Evolutionary conservation across 2,888 invertebrate genomes (phyloP), one percentile per base, ranked within the genome.

Genomic region (Cenopis cana): DNA sequence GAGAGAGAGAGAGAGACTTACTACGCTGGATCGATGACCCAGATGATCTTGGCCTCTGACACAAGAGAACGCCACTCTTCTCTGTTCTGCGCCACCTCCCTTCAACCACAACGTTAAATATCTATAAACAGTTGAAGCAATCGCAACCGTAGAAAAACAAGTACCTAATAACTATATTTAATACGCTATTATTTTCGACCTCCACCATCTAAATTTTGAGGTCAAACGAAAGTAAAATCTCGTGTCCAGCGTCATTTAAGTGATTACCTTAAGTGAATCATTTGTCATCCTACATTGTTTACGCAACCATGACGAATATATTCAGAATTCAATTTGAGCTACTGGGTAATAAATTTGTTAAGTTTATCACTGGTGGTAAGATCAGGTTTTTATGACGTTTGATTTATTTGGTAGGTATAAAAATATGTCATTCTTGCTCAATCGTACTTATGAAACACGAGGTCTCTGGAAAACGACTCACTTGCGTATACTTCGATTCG

Each of bases 271-370:
- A 71, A 67, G 61, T 67, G 71, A 67, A 61, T 61, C 67, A 71
- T 71, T 71, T 71, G 67, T 71, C 71, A 70, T 70, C 70, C 52
- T 11, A 59, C 54, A 66, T 66, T 70, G 70, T 65, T 69, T 70
- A 55, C 65, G 70, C 17, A 70, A 70, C 41, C 24, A 33, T 62
- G 69, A 62, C 64, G 59, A 59, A 52, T 66, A 33, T 65, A 60
- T 59, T 60, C 59, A 12, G 65, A 55, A 66, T 36, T 56, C 46
- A 50, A 67, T 57, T 57, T 54, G 20, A 59, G 70, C 70, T 55
- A 60, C 70, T 70, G 59, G 65, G 41, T 59, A 66, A 70, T 66
- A 20, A 59, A 70, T 65, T 69, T 57, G 65, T 64, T 33, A 20
- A 54, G 52, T 57, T 70, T 66, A 70, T 66, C 65, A 18, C 36